These are phyloP conservation scores for Entosphenus tridentatus DNA, from an alignment of 2,113 vertebrate species.

Conservation along the genomic window DNA sequence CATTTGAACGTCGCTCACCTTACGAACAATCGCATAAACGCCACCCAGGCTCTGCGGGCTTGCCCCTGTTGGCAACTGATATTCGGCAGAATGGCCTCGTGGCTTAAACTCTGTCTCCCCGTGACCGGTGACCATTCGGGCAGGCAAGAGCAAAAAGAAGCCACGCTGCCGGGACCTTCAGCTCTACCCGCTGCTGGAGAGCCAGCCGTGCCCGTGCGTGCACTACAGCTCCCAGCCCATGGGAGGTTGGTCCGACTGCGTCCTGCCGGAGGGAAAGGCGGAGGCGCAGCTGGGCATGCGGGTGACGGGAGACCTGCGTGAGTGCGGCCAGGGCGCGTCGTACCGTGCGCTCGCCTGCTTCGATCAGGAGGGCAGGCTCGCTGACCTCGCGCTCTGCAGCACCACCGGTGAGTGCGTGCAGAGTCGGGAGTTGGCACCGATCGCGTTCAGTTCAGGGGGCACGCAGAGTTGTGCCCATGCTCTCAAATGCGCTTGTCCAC, in stretches of 20 bases:
- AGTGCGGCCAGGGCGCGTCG: conserved; percentile 49
- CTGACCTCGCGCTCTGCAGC: conserved; percentile 37
- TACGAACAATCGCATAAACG: background rate
- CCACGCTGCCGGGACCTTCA: conserved; percentile 46
- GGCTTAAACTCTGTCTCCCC: no score
- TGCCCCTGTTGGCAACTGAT: background rate
- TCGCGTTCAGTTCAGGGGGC: no score
- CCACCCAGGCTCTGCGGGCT: background rate
- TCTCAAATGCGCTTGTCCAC: background rate
- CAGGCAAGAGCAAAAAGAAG: conserved; percentile 79
- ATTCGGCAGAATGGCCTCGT: no score
- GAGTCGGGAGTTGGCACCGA: no score
- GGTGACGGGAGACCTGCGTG: conserved; percentile 19
- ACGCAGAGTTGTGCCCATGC: background rate
- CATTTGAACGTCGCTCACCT: background rate
- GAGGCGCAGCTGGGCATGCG: conserved; percentile 17
- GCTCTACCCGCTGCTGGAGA: conserved; percentile 44
- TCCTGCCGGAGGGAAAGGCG: conserved; percentile 22
- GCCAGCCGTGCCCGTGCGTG: conserved; percentile 43
- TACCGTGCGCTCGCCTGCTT: conserved; percentile 45
- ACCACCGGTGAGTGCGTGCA: conserved; percentile 35
- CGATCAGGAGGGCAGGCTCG: conserved; percentile 32
- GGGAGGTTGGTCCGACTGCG: conserved; percentile 78
- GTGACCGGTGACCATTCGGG: conserved; percentile 6
- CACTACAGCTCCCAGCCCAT: conserved; percentile 35